Percentiles rank a stretch among this genome's conserved stretches.
Evolutionary conservation across 2,888 invertebrate species (phyloP).

Genomic region (Catocala sponsa): DNA sequence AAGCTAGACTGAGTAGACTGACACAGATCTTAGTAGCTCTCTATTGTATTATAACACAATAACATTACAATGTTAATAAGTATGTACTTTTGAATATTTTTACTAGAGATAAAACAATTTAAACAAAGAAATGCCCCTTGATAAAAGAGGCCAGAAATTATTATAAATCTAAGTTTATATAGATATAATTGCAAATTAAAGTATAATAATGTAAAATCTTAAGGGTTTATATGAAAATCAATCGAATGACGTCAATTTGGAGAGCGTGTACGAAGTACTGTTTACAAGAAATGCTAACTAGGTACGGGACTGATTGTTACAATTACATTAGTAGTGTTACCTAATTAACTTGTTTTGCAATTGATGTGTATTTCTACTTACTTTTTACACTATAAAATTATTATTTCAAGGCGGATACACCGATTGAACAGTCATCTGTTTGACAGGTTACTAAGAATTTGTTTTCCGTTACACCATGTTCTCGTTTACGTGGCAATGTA

Average conservation of each 20-base stretch:
- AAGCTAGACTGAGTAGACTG: slow-evolving; percentile 41
- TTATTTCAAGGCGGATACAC: slow-evolving; percentile 79
- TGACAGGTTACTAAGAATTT: slow-evolving; percentile 75
- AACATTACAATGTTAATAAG: slow-evolving; percentile 59
- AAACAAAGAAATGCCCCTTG: not conserved
- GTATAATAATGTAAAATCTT: slow-evolving; percentile 47
- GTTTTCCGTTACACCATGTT: slow-evolving; percentile 67
- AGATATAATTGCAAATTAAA: not conserved
- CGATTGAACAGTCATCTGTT: slow-evolving; percentile 83
- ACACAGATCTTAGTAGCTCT: slow-evolving; percentile 45
- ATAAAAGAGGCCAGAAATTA: not conserved
- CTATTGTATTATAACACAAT: slow-evolving; percentile 62
- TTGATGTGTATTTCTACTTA: slow-evolving; percentile 66
- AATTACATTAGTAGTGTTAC: slow-evolving; percentile 27
- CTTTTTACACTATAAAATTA: slow-evolving; percentile 66
- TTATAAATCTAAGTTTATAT: not conserved
- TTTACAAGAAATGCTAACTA: slow-evolving; percentile 33
- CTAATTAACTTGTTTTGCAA: slow-evolving; percentile 29
- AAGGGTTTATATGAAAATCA: slow-evolving; percentile 74
- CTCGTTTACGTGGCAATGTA: slow-evolving; percentile 61
- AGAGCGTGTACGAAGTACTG: slow-evolving; percentile 45
- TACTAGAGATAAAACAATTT: slow-evolving; percentile 11
- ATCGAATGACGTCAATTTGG: slow-evolving; percentile 80
- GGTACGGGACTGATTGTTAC: slow-evolving; percentile 28
- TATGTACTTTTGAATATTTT: slow-evolving; percentile 37